A percentile compares a stretch with the other conserved stretches of the same genome.
Evolutionary conservation across 2,113 vertebrate genomes (phyloP).

Genomic region (Chloropsis hardwickii): DNA sequence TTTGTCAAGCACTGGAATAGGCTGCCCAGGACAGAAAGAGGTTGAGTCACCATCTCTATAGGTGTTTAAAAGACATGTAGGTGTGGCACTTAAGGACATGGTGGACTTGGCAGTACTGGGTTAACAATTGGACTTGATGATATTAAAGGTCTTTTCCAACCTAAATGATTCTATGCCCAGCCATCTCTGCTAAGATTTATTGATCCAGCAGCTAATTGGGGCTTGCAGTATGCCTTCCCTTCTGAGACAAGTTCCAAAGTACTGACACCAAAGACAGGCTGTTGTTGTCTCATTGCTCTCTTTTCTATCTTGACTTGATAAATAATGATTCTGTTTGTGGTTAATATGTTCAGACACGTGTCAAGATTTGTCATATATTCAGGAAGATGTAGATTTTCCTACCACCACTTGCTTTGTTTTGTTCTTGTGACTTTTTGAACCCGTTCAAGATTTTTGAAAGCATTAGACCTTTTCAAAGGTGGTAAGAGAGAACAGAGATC

Average conservation of each 20-base stretch:
- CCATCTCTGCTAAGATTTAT: not conserved
- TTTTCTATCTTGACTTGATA: not conserved
- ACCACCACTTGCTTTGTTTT: not conserved
- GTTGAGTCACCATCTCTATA: not conserved
- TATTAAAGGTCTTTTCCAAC: not conserved
- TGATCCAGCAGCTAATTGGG: not conserved
- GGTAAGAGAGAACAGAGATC: not conserved
- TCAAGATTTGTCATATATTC: not conserved
- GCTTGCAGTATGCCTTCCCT: not conserved
- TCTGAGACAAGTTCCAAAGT: not conserved
- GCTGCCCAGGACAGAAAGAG: not conserved
- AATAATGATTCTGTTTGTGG: conserved; percentile 9
- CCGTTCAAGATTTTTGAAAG: not conserved
- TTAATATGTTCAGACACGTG: conserved; percentile 4
- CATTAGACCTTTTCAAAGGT: not conserved
- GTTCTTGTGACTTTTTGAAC: conserved; percentile 24
- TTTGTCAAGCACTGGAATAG: not conserved
- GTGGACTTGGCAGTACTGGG: not conserved
- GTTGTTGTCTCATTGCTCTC: not conserved
- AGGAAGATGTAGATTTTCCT: conserved; percentile 19
- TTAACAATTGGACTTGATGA: not conserved
- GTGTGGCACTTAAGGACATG: not conserved
- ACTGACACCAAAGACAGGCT: not conserved
- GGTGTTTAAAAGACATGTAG: not conserved
- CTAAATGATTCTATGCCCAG: not conserved